Evolutionary conservation across 23 tunicate species (phyloP).

Genomic region (Trididemnum clinides): DNA sequence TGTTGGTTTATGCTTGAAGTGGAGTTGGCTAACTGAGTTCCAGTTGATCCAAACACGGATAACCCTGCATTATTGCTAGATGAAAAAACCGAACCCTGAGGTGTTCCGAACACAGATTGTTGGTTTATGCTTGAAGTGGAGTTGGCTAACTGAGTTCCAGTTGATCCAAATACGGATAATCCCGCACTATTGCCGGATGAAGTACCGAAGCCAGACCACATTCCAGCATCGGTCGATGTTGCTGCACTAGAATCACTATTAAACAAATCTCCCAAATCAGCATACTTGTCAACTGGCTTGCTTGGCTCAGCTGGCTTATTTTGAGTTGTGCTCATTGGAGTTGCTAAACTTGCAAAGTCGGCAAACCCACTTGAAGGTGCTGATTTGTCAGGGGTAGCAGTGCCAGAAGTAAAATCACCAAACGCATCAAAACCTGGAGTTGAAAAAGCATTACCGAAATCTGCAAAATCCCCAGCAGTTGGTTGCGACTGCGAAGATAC

Average conservation of each 20-base stretch:
- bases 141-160: background rate
- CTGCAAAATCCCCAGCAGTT: conserved; percentile 72
- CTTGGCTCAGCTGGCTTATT: conserved; percentile 1
- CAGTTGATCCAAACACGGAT: conserved; percentile 4
- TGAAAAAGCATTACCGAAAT: conserved; percentile 77
- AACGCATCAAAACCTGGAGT: conserved; percentile 49
- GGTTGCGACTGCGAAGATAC: background rate
- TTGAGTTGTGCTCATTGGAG: conserved; percentile 4
- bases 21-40: background rate
- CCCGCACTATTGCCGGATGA: background rate
- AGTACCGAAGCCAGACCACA: background rate
- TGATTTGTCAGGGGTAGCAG: background rate
- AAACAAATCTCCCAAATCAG: conserved; percentile 79
- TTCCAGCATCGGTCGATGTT: background rate
- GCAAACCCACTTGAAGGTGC: conserved; percentile 39
- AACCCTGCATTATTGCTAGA: background rate
- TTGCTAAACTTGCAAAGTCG: conserved; percentile 23
- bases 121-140: too few relatives aligned
- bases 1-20: background rate
- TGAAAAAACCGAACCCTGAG: background rate
- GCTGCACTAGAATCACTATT: conserved; percentile 17
- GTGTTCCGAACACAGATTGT: background rate
- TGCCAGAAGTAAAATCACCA: conserved; percentile 59
- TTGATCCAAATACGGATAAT: background rate
- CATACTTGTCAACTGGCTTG: conserved; percentile 67